A percentile compares a stretch with the other conserved stretches of the same genome.
phyloP scores from a whole-genome alignment of 92 coral and sea anemone species.

The Phenganax marumi region DNA sequence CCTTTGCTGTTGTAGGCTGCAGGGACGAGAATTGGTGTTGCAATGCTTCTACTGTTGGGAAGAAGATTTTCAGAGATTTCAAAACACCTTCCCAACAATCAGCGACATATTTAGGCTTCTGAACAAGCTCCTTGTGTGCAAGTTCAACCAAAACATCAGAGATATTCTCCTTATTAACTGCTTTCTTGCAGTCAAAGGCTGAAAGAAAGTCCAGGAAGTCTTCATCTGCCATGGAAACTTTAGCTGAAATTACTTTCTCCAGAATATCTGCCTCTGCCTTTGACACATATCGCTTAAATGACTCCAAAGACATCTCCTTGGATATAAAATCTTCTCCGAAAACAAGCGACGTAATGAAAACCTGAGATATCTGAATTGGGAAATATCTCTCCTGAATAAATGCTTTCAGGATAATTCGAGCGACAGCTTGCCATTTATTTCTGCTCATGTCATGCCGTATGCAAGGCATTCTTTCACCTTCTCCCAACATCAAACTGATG shows the following conservation, averaged over 20 bases:
- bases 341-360: slow-evolving; percentile 13
- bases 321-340: slow-evolving; percentile 25
- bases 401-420: slow-evolving; percentile 24
- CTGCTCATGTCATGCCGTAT: slow-evolving; percentile 17
- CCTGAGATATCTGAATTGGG: slow-evolving; percentile 26
- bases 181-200: slow-evolving; percentile 46
- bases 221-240: neutral
- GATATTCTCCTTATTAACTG: slow-evolving; percentile 24
- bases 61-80: too few species aligned
- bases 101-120: slow-evolving; percentile 44
- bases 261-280: slow-evolving; percentile 27
- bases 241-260: slow-evolving; percentile 3
- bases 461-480: slow-evolving; percentile 25
- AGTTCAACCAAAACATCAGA: slow-evolving; percentile 1
- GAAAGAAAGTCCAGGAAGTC: slow-evolving; percentile 4
- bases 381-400: slow-evolving; percentile 25
- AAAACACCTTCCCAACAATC: neutral
- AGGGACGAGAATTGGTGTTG: slow-evolving; percentile 19
- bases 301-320: slow-evolving; percentile 32
- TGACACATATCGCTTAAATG: slow-evolving; percentile 37
- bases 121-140: slow-evolving; percentile 6
- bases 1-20: slow-evolving; percentile 32
- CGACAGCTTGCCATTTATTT: slow-evolving; percentile 28
- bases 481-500: slow-evolving; percentile 25
- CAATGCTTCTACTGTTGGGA: neutral